Evolutionary conservation across 2,113 vertebrate genomes (phyloP).

Genomic region (Mustela lutreola): DNA sequence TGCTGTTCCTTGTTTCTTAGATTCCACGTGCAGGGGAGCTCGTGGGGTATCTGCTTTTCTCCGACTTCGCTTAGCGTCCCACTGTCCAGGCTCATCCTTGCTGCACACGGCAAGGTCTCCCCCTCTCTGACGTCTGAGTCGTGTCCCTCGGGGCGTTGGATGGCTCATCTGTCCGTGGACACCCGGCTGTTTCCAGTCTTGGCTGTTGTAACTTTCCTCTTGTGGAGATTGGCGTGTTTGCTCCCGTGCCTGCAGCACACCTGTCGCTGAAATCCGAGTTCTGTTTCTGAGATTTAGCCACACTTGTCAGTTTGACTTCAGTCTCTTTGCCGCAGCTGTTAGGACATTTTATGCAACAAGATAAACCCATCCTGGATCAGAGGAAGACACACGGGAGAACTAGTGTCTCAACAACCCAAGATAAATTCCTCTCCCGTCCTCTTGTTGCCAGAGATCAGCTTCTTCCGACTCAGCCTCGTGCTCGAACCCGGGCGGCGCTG

Average conservation of each 20-base stretch:
- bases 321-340: too few relatives aligned
- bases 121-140: background rate
- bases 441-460: background rate
- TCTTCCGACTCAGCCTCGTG: background rate
- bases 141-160: background rate
- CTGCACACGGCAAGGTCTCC: background rate
- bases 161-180: fast-evolving
- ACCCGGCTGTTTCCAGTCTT: background rate
- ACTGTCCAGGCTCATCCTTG: background rate
- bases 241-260: fast-evolving
- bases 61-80: background rate
- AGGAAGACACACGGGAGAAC: too few relatives aligned
- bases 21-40: too few relatives aligned
- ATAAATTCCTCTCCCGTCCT: background rate
- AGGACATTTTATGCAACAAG: background rate
- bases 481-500: background rate
- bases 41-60: background rate
- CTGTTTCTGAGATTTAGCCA: background rate
- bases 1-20: background rate
- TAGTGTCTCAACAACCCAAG: too few relatives aligned
- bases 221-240: background rate
- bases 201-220: background rate
- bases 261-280: background rate
- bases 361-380: too few relatives aligned
- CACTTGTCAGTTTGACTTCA: background rate